Percentiles rank a stretch among this genome's conserved stretches.
These are phyloP conservation scores for Stenodera caucasica DNA, from an alignment of 2,888 invertebrate genomes.

Conservation along the genomic window DNA sequence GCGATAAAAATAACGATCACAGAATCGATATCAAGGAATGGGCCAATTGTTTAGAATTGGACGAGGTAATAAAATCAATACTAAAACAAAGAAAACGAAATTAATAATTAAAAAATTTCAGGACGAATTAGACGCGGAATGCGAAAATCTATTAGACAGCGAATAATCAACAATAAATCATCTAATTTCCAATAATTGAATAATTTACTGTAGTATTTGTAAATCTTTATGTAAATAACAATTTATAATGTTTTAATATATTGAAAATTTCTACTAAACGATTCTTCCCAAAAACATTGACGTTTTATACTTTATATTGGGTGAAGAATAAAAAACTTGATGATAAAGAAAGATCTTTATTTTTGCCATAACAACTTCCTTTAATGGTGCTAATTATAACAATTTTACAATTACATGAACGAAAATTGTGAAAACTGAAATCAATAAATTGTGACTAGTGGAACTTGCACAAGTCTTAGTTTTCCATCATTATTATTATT, in stretches of 20 bases:
- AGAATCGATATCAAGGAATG: slow-evolving; percentile 90
- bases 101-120: slow-evolving; percentile 52
- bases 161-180: slow-evolving; percentile 27
- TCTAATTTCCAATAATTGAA: not conserved
- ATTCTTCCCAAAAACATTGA: too few species aligned
- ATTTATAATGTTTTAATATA: not conserved
- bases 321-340: not conserved
- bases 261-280: not conserved
- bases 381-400: slow-evolving; percentile 34
- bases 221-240: slow-evolving; percentile 2
- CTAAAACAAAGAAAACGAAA: too few species aligned
- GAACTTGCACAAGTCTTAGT: slow-evolving; percentile 44
- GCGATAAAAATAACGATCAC: slow-evolving; percentile 88
- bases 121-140: slow-evolving; percentile 78
- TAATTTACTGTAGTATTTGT: slow-evolving; percentile 6
- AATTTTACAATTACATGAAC: slow-evolving; percentile 33
- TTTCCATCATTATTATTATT: slow-evolving; percentile 14
- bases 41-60: slow-evolving; percentile 84
- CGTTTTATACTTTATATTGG: too few species aligned
- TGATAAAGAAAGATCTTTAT: slow-evolving; percentile 9
- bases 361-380: slow-evolving; percentile 31
- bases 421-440: slow-evolving; percentile 31
- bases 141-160: slow-evolving; percentile 69
- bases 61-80: too few species aligned
- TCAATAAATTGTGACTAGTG: slow-evolving; percentile 39